phyloP scores from a whole-genome alignment of 2,113 vertebrate species.

The Anoplopoma fimbria region DNA sequence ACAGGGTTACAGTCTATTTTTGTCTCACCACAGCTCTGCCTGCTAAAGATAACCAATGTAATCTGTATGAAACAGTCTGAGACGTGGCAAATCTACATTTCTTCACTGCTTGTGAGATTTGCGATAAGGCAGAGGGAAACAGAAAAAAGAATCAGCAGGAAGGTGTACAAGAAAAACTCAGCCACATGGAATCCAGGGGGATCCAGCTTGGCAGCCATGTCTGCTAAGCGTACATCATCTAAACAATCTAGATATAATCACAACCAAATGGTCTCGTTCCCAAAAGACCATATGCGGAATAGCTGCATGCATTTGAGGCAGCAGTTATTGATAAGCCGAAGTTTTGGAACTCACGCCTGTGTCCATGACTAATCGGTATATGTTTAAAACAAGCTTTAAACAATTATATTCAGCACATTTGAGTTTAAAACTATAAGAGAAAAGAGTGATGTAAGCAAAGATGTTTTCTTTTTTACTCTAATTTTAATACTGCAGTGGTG shows the following conservation, averaged over 20 bases:
- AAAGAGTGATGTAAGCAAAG: not conserved
- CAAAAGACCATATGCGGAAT: slow-evolving; percentile 57
- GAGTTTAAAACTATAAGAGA: slow-evolving; percentile 10
- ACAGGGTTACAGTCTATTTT: slow-evolving; percentile 42
- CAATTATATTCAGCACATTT: not conserved
- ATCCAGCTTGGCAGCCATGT: slow-evolving; percentile 62
- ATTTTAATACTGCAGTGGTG: slow-evolving; percentile 43
- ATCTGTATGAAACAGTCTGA: slow-evolving; percentile 28
- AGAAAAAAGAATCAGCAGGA: slow-evolving; percentile 25
- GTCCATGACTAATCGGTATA: slow-evolving; percentile 19
- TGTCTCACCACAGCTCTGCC: slow-evolving; percentile 28
- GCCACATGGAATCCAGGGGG: slow-evolving; percentile 52
- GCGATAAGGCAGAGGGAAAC: slow-evolving; percentile 21
- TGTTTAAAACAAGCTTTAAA: slow-evolving; percentile 21
- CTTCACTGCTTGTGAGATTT: slow-evolving; percentile 33
- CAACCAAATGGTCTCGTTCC: slow-evolving; percentile 73
- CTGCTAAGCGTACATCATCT: slow-evolving; percentile 72
- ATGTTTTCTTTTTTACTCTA: not conserved
- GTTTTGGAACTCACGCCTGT: slow-evolving; percentile 44
- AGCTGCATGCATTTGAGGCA: slow-evolving; percentile 54
- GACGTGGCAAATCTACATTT: slow-evolving; percentile 31
- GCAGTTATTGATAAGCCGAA: slow-evolving; percentile 59
- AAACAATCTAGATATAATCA: slow-evolving; percentile 78
- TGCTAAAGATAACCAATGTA: slow-evolving; percentile 32
- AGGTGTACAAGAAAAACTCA: slow-evolving; percentile 53